Evolutionary conservation across 2,113 vertebrate species (phyloP).

Genomic region (Hymenochirus boettgeri): DNA sequence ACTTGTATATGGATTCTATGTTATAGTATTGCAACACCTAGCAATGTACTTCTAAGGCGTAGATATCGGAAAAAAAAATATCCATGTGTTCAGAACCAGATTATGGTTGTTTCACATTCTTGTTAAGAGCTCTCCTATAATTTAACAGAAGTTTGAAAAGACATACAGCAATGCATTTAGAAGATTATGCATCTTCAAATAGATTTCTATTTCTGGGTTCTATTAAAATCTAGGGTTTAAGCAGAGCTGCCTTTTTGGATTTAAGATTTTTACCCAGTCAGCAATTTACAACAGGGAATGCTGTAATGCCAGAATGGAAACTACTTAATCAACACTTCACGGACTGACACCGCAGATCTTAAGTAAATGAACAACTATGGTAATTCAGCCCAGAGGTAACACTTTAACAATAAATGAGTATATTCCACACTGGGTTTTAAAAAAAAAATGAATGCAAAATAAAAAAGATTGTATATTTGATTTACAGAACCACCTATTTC

Average conservation of each 20-base stretch:
- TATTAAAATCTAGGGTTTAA: constrained; percentile 52
- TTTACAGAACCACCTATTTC: constrained; percentile 20
- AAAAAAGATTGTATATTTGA: constrained; percentile 33
- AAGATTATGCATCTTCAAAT: constrained; percentile 43
- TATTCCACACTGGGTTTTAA: constrained; percentile 35
- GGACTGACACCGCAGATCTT: constrained; percentile 45
- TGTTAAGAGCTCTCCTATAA: neutral
- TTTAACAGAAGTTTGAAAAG: constrained; percentile 24
- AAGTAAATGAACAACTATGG: constrained; percentile 33
- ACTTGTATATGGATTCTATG: too few relatives aligned
- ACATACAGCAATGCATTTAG: constrained; percentile 38
- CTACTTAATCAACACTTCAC: constrained; percentile 53
- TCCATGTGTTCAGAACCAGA: too few relatives aligned
- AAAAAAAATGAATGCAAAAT: constrained; percentile 22
- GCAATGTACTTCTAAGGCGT: too few relatives aligned
- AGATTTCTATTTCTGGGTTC: constrained; percentile 50
- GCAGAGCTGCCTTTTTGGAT: constrained; percentile 48
- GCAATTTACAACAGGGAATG: constrained; percentile 50
- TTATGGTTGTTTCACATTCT: neutral
- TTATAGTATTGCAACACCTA: too few relatives aligned
- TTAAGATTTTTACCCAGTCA: constrained; percentile 51
- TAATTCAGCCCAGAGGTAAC: constrained; percentile 29
- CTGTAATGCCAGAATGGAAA: constrained; percentile 54
- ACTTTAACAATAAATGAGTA: constrained; percentile 31
- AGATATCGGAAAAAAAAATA: too few relatives aligned